These are phyloP conservation scores for Chiloscyllium plagiosum DNA, from an alignment of 2,113 vertebrate species.

Conservation along the genomic window DNA sequence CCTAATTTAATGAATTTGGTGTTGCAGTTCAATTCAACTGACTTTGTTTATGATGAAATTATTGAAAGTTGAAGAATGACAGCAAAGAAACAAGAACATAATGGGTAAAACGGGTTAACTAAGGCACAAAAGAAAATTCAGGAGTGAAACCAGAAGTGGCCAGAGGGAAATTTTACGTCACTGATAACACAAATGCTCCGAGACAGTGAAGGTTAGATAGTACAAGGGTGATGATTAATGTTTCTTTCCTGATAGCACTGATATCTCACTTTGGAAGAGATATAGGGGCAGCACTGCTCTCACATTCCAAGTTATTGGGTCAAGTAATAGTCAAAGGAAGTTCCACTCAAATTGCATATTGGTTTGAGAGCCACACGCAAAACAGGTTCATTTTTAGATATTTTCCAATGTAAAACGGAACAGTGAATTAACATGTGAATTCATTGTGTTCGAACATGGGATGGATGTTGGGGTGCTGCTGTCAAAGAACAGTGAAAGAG, in stretches of 20 bases:
- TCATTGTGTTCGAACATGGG: too few relatives aligned
- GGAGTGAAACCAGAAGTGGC: not conserved
- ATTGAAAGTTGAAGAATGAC: not conserved
- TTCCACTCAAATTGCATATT: not conserved
- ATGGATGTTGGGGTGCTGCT: too few relatives aligned
- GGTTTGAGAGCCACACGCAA: not conserved
- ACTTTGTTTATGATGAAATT: not conserved
- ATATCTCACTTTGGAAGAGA: not conserved
- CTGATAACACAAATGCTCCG: not conserved
- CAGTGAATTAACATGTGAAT: too few relatives aligned
- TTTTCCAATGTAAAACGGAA: too few relatives aligned
- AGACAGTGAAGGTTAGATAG: not conserved
- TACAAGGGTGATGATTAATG: not conserved
- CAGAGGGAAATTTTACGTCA: not conserved
- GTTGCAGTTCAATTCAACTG: not conserved
- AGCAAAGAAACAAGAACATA: not conserved
- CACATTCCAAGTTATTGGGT: not conserved
- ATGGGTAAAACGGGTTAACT: not conserved
- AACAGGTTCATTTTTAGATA: not conserved
- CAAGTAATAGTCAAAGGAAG: not conserved
- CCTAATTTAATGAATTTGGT: not conserved
- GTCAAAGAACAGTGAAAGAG: too few relatives aligned
- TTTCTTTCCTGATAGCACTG: not conserved
- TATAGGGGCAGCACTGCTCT: too few relatives aligned
- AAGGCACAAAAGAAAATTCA: not conserved